These are phyloP conservation scores for Lepus americanus DNA, from an alignment of 2,113 vertebrate genomes.

Conservation along the genomic window DNA sequence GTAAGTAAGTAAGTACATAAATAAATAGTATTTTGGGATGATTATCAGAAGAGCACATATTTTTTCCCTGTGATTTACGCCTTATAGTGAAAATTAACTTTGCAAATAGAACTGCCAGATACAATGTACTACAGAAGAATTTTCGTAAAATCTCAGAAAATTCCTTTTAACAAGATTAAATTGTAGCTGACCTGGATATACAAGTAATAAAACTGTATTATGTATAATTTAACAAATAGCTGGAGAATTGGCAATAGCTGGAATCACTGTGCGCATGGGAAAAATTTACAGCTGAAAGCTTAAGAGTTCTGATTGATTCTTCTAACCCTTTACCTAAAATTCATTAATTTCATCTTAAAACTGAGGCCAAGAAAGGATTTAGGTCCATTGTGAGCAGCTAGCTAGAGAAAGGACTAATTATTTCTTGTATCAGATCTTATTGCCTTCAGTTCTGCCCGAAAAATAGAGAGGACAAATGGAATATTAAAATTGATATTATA, in stretches of 20 bases:
- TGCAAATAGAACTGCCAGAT: background rate
- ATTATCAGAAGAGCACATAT: background rate
- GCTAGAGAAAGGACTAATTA: slow-evolving; percentile 35
- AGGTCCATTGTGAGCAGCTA: slow-evolving; percentile 2
- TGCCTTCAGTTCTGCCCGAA: background rate
- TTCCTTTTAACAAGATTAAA: background rate
- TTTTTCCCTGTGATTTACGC: background rate
- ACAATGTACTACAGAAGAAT: background rate
- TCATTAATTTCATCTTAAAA: background rate
- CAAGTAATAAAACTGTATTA: background rate
- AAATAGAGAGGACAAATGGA: slow-evolving; percentile 8
- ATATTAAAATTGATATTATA: slow-evolving; percentile 17
- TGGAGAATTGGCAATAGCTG: slow-evolving; percentile 11
- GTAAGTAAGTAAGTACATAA: too few relatives aligned
- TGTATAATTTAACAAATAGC: background rate
- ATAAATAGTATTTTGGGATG: background rate
- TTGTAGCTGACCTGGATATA: slow-evolving; percentile 11
- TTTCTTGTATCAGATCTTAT: slow-evolving; percentile 46
- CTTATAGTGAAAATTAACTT: background rate
- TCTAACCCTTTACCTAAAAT: slow-evolving; percentile 24
- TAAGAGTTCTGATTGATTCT: slow-evolving; percentile 22
- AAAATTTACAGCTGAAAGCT: background rate
- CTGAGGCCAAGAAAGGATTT: slow-evolving; percentile 38
- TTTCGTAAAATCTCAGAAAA: background rate
- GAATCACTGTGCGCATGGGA: background rate